These are phyloP conservation scores for Varanus komodoensis DNA, from an alignment of 2,113 vertebrate genomes.

Conservation along the genomic window DNA sequence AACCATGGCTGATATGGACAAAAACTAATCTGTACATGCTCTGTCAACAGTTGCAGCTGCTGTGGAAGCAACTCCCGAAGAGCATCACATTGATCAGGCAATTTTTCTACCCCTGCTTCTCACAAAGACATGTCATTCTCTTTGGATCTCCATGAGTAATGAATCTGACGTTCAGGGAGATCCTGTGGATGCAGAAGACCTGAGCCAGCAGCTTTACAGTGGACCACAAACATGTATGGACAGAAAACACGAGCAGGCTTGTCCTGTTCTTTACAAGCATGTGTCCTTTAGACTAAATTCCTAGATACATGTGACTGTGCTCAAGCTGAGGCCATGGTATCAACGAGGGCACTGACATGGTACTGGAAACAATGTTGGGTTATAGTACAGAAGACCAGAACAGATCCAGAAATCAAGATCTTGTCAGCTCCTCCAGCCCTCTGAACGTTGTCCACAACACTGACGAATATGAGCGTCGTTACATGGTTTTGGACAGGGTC, in stretches of 20 bases:
- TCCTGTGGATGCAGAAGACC: conserved; percentile 26
- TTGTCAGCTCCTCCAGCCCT: conserved; percentile 71
- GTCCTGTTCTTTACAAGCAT: not conserved
- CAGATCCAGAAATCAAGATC: conserved; percentile 60
- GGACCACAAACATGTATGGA: not conserved
- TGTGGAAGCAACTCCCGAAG: not conserved
- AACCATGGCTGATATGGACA: not conserved
- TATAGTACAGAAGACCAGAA: conserved; percentile 50
- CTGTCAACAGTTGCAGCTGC: not conserved
- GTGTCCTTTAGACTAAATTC: not conserved
- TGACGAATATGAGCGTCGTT: conserved; percentile 68
- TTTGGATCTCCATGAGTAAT: conserved; percentile 20
- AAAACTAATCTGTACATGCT: not conserved
- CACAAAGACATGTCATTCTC: not conserved
- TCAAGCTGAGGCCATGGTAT: conserved; percentile 9
- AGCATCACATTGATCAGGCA: not conserved
- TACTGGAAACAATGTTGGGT: conserved; percentile 38
- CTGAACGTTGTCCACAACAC: conserved; percentile 70
- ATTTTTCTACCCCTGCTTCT: conserved; percentile 16
- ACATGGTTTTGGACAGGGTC: conserved; percentile 68
- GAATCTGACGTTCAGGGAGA: conserved; percentile 31
- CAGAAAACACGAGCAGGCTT: not conserved
- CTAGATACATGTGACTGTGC: not conserved
- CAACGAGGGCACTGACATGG: conserved; percentile 36
- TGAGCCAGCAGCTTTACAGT: conserved; percentile 17